Evolutionary conservation across 2,797 vertebrate genomes (phyloP).

Genomic region (Myotis vivesi): DNA sequence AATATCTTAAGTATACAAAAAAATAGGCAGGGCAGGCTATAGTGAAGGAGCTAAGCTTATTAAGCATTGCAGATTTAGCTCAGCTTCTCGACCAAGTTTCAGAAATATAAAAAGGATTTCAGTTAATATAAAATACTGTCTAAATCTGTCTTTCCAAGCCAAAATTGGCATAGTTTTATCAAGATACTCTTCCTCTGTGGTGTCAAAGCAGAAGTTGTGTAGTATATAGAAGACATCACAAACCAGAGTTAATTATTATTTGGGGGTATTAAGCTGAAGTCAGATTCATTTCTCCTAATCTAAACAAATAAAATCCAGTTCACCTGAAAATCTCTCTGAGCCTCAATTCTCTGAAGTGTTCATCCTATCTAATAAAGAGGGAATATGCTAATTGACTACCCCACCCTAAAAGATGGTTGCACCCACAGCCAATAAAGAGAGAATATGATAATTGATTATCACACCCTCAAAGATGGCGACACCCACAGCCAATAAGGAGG

Average conservation of each 20-base stretch:
- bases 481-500: too few species aligned
- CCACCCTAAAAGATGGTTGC: too few species aligned
- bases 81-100: constrained; percentile 36
- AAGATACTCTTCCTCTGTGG: background rate
- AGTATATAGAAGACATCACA: background rate
- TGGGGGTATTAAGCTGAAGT: background rate
- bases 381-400: too few species aligned
- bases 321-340: background rate
- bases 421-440: too few species aligned
- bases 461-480: too few species aligned
- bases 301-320: background rate
- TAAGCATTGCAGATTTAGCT: constrained; percentile 51
- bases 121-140: constrained; percentile 21
- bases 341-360: background rate
- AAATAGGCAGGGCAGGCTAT: background rate
- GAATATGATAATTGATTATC: too few species aligned
- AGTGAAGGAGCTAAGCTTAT: constrained; percentile 35
- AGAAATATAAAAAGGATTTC: constrained; percentile 10
- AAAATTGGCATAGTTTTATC: background rate
- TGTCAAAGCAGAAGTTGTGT: background rate
- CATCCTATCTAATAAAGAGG: background rate
- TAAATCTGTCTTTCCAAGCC: background rate
- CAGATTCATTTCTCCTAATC: constrained; percentile 2
- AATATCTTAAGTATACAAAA: constrained; percentile 34
- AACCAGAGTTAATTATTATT: background rate